phyloP scores from a whole-genome alignment of 2,113 vertebrate genomes.

The Phylloscopus whistleri region DNA sequence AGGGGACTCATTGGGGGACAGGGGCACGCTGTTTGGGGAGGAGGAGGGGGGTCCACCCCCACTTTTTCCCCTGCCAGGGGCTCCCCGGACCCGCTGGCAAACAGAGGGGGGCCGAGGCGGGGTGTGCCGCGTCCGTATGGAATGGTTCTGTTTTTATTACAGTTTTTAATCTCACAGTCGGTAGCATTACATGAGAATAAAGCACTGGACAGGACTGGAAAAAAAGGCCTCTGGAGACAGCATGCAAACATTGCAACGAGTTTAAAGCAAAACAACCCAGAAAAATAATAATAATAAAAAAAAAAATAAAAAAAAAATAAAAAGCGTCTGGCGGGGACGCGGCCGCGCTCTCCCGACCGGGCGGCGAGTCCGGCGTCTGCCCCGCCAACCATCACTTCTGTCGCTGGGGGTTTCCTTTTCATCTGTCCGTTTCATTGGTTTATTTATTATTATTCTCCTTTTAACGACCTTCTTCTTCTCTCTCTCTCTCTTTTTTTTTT shows the following conservation, averaged over 20 bases:
- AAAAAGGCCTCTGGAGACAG: conserved; percentile 83
- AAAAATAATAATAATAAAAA: not conserved
- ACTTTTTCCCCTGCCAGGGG: not conserved
- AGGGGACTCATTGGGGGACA: too few species aligned
- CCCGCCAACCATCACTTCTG: conserved; percentile 58
- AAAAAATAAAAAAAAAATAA: not conserved
- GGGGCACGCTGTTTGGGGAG: rapidly evolving
- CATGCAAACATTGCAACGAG: conserved; percentile 85
- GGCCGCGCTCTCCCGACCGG: conserved; percentile 1
- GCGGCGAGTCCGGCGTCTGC: not conserved
- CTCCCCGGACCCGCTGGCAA: not conserved
- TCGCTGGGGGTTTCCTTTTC: conserved; percentile 37
- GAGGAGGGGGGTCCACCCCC: rapidly evolving
- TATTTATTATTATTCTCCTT: conserved; percentile 46
- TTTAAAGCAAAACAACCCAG: conserved; percentile 77
- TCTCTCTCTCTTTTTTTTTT: too few species aligned
- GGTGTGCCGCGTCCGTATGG: conserved; percentile 73
- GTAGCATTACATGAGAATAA: conserved; percentile 85
- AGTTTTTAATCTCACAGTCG: conserved; percentile 83
- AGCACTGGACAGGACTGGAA: conserved; percentile 91
- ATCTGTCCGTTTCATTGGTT: conserved; percentile 29
- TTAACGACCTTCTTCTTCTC: not conserved
- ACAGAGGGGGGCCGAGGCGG: not conserved
- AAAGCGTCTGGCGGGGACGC: conserved; percentile 59
- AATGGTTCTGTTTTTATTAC: conserved; percentile 88